Evolutionary conservation across 1,140 invertebrate species (phyloP).

Genomic region (Caenorhabditis tropicalis): DNA sequence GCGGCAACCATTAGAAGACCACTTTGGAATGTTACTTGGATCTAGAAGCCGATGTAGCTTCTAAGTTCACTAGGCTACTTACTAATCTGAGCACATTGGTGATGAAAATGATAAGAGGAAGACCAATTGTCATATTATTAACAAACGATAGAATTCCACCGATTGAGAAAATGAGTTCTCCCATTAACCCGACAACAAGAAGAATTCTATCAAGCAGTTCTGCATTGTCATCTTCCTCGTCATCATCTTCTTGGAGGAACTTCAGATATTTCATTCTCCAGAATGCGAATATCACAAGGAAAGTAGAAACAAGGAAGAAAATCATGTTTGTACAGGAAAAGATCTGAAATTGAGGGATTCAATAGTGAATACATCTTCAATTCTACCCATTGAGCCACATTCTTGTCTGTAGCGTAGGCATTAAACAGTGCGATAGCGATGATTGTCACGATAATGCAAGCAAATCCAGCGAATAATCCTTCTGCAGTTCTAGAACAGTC

Average conservation of each 20-base stretch:
- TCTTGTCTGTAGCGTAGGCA: conserved; percentile 42
- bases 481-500: conserved; percentile 54
- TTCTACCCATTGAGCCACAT: conserved; percentile 46
- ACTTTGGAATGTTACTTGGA: conserved; percentile 53
- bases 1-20: conserved; percentile 44
- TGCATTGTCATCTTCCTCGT: conserved; percentile 51
- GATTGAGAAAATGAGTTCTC: conserved; percentile 50
- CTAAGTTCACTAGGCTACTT: not conserved
- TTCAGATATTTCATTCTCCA: conserved; percentile 52
- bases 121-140: conserved; percentile 4
- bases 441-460: conserved; percentile 47
- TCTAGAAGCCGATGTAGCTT: not conserved
- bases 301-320: conserved; percentile 45
- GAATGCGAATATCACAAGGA: conserved; percentile 30
- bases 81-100: conserved; percentile 51
- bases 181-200: conserved; percentile 49
- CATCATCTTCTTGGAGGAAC: conserved; percentile 44
- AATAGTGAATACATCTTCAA: not conserved
- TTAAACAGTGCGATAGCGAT: conserved; percentile 48
- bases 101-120: conserved; percentile 45
- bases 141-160: conserved; percentile 51
- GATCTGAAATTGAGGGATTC: conserved; percentile 45
- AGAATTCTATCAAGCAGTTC: conserved; percentile 54
- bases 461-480: conserved; percentile 47
- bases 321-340: conserved; percentile 49